These are phyloP conservation scores for Ramphastos sulfuratus DNA, from an alignment of 2,113 vertebrate genomes.

Conservation along the genomic window DNA sequence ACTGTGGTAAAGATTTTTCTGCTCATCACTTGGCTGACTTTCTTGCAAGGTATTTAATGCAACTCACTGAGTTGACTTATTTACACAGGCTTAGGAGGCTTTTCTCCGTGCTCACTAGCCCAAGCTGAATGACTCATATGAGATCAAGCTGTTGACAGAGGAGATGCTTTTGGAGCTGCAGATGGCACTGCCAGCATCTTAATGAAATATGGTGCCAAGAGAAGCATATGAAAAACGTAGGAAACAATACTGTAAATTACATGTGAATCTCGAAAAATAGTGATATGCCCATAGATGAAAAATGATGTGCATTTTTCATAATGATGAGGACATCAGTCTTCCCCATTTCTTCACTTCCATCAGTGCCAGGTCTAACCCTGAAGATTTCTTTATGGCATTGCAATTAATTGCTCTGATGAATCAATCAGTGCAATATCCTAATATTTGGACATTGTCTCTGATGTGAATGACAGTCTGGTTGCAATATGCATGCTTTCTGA, in stretches of 20 bases:
- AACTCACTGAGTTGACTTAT: neutral
- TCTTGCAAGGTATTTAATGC: neutral
- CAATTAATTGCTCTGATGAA: neutral
- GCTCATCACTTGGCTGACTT: neutral
- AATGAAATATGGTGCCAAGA: slow-evolving; percentile 35
- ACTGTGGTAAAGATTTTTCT: neutral
- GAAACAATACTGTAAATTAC: slow-evolving; percentile 24
- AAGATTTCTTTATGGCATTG: neutral
- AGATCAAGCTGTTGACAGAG: slow-evolving; percentile 56
- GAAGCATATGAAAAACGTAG: slow-evolving; percentile 36
- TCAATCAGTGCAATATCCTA: neutral
- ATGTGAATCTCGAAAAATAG: slow-evolving; percentile 7
- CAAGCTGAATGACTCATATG: slow-evolving; percentile 36
- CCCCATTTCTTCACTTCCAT: neutral
- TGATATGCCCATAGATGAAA: neutral
- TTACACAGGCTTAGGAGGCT: neutral
- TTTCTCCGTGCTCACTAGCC: neutral
- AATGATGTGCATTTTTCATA: neutral
- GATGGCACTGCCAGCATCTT: slow-evolving; percentile 52
- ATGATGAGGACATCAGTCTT: neutral
- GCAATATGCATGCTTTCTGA: neutral
- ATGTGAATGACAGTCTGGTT: neutral
- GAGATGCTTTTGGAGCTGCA: slow-evolving; percentile 46
- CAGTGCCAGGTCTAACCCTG: neutral
- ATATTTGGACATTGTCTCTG: neutral